Conservation (phyloP, 2,888 invertebrate species). For the Dascillus cervinus region DNA sequence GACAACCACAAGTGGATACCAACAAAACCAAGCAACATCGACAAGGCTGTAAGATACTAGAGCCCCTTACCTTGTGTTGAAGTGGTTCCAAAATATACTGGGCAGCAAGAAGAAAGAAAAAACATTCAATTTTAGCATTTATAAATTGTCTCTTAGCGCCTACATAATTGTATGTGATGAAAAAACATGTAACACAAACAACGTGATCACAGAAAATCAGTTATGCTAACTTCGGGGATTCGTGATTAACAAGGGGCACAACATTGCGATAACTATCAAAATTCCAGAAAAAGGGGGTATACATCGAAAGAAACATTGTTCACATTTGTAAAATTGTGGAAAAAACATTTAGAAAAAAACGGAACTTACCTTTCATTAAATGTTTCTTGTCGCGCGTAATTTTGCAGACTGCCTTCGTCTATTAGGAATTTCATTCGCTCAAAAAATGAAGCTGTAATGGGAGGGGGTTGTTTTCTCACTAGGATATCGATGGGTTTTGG, state of each 20-base stretch:
- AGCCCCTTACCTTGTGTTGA: slow-evolving; percentile 99
- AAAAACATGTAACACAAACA: slow-evolving; percentile 14
- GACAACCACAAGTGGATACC: slow-evolving; percentile 41
- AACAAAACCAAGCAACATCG: slow-evolving; percentile 28
- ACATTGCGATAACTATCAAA: slow-evolving; percentile 55
- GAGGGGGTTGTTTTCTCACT: slow-evolving; percentile 90
- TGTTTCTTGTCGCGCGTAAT: slow-evolving; percentile 89
- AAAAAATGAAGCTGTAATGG: slow-evolving; percentile 95
- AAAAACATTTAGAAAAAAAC: slow-evolving; percentile 10
- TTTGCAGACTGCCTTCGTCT: slow-evolving; percentile 96
- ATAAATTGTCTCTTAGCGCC: neutral
- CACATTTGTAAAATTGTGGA: neutral
- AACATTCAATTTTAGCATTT: slow-evolving; percentile 3
- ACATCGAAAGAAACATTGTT: slow-evolving; percentile 13
- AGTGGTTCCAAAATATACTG: slow-evolving; percentile 99
- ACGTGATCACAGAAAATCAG: slow-evolving; percentile 9
- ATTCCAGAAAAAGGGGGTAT: slow-evolving; percentile 29
- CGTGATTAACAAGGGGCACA: slow-evolving; percentile 73
- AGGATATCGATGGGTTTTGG: slow-evolving; percentile 95
- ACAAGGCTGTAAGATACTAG: too few relatives aligned
- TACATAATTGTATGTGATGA: neutral
- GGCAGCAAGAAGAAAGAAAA: slow-evolving; percentile 57
- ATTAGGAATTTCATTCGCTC: slow-evolving; percentile 98
- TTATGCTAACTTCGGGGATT: slow-evolving; percentile 38
- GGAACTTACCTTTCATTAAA: slow-evolving; percentile 89